Conservation (phyloP, 2,113 vertebrate species). For the Bagarius yarrelli region DNA sequence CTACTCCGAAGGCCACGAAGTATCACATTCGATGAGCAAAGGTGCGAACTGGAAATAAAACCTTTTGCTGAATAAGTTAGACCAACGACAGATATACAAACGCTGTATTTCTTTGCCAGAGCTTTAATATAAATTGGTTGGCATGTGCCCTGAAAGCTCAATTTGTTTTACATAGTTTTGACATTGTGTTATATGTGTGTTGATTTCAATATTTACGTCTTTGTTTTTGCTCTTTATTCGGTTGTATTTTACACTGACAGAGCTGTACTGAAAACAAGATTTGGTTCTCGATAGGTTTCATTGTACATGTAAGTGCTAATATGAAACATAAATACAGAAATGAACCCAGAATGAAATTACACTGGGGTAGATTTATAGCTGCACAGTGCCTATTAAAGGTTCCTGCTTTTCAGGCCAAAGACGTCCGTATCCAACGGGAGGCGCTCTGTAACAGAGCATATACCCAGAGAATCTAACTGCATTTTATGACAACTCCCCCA, state of each 20-base stretch:
- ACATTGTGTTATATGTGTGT: constrained; percentile 33
- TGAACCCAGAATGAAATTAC: constrained; percentile 9
- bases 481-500: neutral
- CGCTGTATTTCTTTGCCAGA: constrained; percentile 4
- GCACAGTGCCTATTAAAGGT: constrained; percentile 9
- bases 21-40: neutral
- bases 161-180: constrained; percentile 30
- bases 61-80: constrained; percentile 22
- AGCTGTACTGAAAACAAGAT: constrained; percentile 20
- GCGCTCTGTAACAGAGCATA: constrained; percentile 23
- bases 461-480: neutral
- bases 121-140: neutral
- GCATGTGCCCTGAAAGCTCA: constrained; percentile 8
- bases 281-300: constrained; percentile 1
- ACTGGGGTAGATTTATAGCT: neutral
- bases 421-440: neutral
- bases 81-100: neutral
- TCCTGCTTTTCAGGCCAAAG: neutral
- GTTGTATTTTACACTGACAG: constrained; percentile 17
- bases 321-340: constrained; percentile 21
- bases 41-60: neutral
- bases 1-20: neutral
- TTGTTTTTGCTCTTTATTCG: constrained; percentile 10
- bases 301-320: constrained; percentile 10
- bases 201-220: constrained; percentile 28